Base-by-base conservation (phyloP, 2,888 invertebrate genomes). In the Ischnus inquisitorius region DNA sequence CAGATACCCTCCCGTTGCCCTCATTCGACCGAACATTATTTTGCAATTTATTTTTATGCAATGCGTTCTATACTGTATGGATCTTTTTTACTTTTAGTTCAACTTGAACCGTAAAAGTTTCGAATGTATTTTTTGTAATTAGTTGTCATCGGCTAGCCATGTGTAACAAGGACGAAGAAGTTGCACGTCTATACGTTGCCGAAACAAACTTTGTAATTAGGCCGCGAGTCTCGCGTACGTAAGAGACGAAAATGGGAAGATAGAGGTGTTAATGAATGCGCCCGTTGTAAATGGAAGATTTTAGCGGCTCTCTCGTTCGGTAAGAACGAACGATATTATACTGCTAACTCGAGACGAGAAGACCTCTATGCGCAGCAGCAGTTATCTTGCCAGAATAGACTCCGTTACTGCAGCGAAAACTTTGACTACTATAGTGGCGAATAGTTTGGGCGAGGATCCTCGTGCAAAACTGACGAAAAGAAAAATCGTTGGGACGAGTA, bases 141-240 rank as follows among this genome's bases (percentile, higher is more conserved):
- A 16, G 48, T 48, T 48, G 16, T 1, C 48, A 16, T 67, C 19
- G 8, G 16, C 71, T n/a, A 46, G 16, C 34, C 64, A 16, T 54
- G 10, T 12, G 54, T 54, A 54, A 54, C 54, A 22, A 12, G 5
- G 19, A 19, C 25, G 54, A 54, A 54, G 19, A 8, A 10, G 12
- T 54, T 54, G 1, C 54, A 54, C 2, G 48, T 6, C 6, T 48
- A n/a, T n/a, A 16, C 48, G 48, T 51, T 46, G 19, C 8, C 46
- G 64, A 79, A 77, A 51, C 64, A 71, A 79, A 79, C 78, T 79
- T 79, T 79, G 64, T 71, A 71, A 78, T 78, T 78, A 71, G 69
- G 51, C 78, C 51, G 46, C 16, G 19, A 19, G 51, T 34, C 34
- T 78, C 39, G 69, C 78, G 69, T 78, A 51, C 78, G 69, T 78